These are phyloP conservation scores for Phasianus colchicus DNA, from an alignment of 2,113 vertebrate species.

Conservation along the genomic window DNA sequence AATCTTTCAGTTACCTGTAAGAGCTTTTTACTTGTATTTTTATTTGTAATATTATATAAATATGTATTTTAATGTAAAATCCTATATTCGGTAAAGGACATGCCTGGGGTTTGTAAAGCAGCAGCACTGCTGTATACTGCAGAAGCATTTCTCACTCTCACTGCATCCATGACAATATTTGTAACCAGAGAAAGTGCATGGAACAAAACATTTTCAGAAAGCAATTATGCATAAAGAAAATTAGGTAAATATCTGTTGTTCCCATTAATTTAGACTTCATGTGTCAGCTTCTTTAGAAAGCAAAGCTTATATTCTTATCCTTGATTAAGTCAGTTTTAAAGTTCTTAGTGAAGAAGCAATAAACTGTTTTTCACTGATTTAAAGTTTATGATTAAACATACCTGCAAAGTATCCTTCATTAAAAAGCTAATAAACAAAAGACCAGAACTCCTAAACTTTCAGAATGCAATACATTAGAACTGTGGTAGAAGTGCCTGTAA, in stretches of 20 bases:
- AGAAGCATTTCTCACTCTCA: not conserved
- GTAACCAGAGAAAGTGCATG: not conserved
- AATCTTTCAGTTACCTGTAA: not conserved
- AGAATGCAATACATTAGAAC: not conserved
- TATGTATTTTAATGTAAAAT: slow-evolving; percentile 1
- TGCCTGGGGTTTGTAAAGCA: not conserved
- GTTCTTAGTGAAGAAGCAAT: not conserved
- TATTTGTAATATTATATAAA: not conserved
- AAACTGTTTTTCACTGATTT: not conserved
- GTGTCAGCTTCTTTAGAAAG: not conserved
- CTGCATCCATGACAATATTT: not conserved
- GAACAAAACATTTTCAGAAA: not conserved
- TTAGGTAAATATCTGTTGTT: not conserved
- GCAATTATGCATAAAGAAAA: not conserved
- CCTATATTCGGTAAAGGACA: not conserved
- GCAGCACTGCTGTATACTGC: not conserved
- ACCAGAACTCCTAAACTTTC: not conserved
- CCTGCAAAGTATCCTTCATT: not conserved
- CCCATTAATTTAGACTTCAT: not conserved
- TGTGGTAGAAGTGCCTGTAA: not conserved
- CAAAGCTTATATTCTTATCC: not conserved
- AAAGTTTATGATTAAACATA: not conserved
- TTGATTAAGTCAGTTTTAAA: not conserved
- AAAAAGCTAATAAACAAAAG: not conserved
- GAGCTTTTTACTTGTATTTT: not conserved